Conservation (phyloP, 2,888 invertebrate species). For the Eulithis prunata region DNA sequence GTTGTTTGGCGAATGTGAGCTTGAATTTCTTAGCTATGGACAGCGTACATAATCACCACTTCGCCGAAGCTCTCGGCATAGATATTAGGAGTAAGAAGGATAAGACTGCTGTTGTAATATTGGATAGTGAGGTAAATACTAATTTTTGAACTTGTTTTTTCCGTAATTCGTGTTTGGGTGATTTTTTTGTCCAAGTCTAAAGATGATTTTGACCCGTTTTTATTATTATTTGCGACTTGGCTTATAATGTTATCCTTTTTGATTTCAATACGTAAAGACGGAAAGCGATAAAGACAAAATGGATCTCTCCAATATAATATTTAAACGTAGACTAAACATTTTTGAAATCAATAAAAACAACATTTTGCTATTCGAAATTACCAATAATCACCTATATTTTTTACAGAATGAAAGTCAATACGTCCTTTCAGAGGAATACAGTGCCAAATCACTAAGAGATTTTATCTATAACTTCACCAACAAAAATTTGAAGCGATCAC, state of each 20-base stretch:
- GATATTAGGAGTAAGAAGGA: conserved; percentile 85
- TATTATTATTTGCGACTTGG: too few relatives aligned
- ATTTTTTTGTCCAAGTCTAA: too few relatives aligned
- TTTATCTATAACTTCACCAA: conserved; percentile 83
- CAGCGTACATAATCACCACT: conserved; percentile 88
- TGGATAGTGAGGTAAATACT: conserved; percentile 86
- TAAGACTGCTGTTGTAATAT: conserved; percentile 87
- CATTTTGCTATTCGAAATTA: too few relatives aligned
- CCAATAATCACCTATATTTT: neutral
- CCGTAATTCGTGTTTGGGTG: too few relatives aligned
- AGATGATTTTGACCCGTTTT: too few relatives aligned
- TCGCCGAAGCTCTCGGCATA: conserved; percentile 90
- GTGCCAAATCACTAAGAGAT: conserved; percentile 75
- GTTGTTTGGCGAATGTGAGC: conserved; percentile 71
- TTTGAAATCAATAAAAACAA: too few relatives aligned
- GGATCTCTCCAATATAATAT: too few relatives aligned
- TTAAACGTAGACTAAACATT: too few relatives aligned
- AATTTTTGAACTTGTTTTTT: neutral
- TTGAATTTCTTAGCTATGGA: conserved; percentile 87
- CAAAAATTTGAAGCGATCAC: conserved; percentile 65
- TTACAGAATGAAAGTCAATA: conserved; percentile 88
- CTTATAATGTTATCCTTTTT: too few relatives aligned
- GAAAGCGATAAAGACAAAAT: too few relatives aligned
- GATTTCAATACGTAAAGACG: too few relatives aligned
- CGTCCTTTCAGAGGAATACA: conserved; percentile 82